A percentile compares a stretch with the other conserved stretches of the same genome.
Evolutionary conservation across 2,797 vertebrate genomes (phyloP).

Genomic region (Phylloscopus collybita): DNA sequence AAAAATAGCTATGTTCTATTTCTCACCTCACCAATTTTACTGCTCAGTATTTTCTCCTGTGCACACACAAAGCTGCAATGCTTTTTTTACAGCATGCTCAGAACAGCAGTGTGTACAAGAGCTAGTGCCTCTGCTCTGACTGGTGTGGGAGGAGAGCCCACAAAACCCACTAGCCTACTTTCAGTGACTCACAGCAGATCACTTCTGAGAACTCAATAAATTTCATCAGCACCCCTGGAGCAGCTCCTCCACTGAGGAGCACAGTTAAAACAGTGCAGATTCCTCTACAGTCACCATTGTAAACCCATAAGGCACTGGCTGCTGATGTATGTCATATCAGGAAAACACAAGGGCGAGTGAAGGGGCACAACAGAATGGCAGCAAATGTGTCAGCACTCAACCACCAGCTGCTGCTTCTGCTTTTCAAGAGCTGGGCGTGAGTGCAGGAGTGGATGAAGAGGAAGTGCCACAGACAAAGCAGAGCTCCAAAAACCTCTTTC

Average conservation of each 20-base stretch:
- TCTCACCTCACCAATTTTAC: neutral
- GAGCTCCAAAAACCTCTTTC: neutral
- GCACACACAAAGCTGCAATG: neutral
- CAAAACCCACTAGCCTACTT: neutral
- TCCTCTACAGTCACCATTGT: neutral
- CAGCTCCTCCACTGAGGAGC: neutral
- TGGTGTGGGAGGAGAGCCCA: neutral
- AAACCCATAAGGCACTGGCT: fast-evolving
- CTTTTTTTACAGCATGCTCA: neutral
- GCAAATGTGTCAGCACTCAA: neutral
- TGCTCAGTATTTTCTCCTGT: neutral
- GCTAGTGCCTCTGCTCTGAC: neutral
- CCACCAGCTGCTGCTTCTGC: neutral
- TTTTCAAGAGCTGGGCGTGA: neutral
- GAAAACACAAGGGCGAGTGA: fast-evolving
- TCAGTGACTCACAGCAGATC: neutral
- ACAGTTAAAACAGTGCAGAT: neutral
- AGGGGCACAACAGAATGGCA: neutral
- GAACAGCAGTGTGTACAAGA: neutral
- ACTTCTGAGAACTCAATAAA: constrained; percentile 37
- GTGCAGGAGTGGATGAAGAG: neutral
- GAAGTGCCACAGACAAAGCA: neutral
- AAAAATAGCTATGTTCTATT: neutral
- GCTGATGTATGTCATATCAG: neutral
- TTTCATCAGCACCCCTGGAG: neutral